These are phyloP conservation scores for Aselliscus stoliczkanus DNA, from an alignment of 2,797 vertebrate species.

Conservation along the genomic window DNA sequence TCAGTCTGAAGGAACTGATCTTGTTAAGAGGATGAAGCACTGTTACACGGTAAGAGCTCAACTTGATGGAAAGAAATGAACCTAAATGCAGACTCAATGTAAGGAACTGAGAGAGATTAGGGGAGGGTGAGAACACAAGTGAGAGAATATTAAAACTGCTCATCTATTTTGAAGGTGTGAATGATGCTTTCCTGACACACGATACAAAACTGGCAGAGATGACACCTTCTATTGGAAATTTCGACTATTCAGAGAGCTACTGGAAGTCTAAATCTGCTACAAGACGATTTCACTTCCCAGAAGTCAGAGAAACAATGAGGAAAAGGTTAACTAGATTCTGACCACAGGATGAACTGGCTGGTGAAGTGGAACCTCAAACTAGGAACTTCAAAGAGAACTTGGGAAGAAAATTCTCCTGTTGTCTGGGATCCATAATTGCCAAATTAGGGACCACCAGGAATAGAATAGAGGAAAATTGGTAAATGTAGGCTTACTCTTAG, in stretches of 20 bases:
- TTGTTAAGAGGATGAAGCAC: neutral
- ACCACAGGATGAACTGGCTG: neutral
- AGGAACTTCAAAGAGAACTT: neutral
- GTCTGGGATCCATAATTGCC: neutral
- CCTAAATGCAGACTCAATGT: neutral
- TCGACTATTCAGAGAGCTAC: neutral
- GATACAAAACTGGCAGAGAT: neutral
- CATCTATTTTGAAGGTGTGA: neutral
- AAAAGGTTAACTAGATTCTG: neutral
- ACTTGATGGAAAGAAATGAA: neutral
- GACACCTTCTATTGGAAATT: neutral
- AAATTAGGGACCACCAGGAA: neutral
- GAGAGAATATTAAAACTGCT: neutral
- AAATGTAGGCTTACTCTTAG: neutral
- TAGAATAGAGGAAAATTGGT: neutral
- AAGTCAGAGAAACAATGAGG: neutral
- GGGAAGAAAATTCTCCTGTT: neutral
- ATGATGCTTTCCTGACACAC: neutral
- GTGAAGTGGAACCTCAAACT: neutral
- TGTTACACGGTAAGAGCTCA: neutral
- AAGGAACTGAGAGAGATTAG: neutral
- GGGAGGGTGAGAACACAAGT: neutral
- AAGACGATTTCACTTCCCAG: neutral
- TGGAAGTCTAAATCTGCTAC: neutral
- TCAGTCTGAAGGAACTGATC: neutral